Evolutionary conservation across 1,140 invertebrate species (phyloP).

Genomic region (Drosophila sp.): DNA sequence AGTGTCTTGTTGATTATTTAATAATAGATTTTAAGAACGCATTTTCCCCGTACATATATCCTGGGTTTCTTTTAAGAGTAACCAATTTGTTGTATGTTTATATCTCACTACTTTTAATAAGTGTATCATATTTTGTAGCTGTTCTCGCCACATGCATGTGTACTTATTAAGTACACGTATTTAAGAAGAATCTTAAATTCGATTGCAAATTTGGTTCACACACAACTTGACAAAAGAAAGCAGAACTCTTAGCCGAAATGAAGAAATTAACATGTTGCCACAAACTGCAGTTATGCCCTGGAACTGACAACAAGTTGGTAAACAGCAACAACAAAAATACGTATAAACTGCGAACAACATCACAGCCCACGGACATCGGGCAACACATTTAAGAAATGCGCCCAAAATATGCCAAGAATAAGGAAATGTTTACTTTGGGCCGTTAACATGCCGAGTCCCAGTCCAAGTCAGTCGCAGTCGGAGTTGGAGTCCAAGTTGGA

Average conservation of each 20-base stretch:
- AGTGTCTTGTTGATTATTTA: too few species aligned
- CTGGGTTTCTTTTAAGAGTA: too few species aligned
- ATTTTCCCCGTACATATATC: too few species aligned
- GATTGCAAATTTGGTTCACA: constrained; percentile 16
- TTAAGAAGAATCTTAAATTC: constrained; percentile 5
- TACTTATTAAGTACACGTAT: not conserved
- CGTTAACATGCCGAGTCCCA: constrained; percentile 66
- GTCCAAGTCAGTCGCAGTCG: too few species aligned
- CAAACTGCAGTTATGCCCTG: constrained; percentile 76
- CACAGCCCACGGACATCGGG: constrained; percentile 17
- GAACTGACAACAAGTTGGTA: constrained; percentile 51
- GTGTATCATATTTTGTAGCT: not conserved
- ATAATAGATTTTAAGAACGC: too few species aligned
- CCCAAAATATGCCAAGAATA: constrained; percentile 75
- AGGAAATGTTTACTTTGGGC: constrained; percentile 79
- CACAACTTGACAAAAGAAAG: constrained; percentile 39
- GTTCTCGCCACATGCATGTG: not conserved
- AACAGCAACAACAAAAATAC: constrained; percentile 24
- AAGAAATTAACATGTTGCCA: constrained; percentile 80
- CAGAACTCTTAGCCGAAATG: constrained; percentile 39
- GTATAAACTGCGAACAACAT: constrained; percentile 24
- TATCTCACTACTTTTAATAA: too few species aligned
- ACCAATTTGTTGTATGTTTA: too few species aligned
- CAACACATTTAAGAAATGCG: constrained; percentile 71
- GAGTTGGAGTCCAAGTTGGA: constrained; percentile 11